A percentile compares a stretch with the other conserved stretches of the same genome.
Conservation (phyloP, 1,140 invertebrate species). For the Rhopalosiphum maidis region DNA sequence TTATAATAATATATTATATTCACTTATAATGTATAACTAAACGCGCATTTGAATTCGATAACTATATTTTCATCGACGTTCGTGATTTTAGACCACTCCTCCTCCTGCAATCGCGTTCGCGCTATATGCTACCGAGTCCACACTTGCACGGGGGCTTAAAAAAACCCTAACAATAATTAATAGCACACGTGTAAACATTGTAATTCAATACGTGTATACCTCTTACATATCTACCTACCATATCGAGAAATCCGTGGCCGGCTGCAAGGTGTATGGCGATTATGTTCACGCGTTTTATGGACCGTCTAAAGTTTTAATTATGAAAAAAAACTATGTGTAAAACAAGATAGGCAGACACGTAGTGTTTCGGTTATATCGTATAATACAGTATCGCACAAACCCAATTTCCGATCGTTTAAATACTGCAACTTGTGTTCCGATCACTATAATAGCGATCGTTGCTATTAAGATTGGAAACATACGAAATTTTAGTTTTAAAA, state of each 20-base stretch:
- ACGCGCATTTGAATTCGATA: not conserved
- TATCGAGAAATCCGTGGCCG: not conserved
- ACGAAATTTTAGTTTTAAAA: not conserved
- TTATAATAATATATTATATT: not conserved
- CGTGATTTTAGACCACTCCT: constrained; percentile 11
- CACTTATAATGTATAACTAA: not conserved
- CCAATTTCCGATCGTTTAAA: not conserved
- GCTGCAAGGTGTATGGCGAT: not conserved
- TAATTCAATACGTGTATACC: not conserved
- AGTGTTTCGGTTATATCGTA: not conserved
- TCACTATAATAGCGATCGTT: not conserved
- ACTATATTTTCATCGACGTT: not conserved
- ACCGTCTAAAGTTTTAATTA: not conserved
- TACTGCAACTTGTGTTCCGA: not conserved
- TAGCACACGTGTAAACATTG: not conserved
- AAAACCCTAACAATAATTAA: not conserved
- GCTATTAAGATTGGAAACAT: not conserved
- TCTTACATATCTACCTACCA: too few relatives aligned
- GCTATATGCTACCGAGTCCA: not conserved
- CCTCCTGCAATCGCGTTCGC: not conserved
- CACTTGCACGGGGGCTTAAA: not conserved
- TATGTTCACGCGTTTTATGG: not conserved
- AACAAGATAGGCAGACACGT: not conserved
- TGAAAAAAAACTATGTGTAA: not conserved
- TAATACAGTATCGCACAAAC: too few relatives aligned